Evolutionary conservation across 1,140 invertebrate genomes (phyloP), one percentile per base, ranked within the genome.

Genomic region (Drosophila persimilis): DNA sequence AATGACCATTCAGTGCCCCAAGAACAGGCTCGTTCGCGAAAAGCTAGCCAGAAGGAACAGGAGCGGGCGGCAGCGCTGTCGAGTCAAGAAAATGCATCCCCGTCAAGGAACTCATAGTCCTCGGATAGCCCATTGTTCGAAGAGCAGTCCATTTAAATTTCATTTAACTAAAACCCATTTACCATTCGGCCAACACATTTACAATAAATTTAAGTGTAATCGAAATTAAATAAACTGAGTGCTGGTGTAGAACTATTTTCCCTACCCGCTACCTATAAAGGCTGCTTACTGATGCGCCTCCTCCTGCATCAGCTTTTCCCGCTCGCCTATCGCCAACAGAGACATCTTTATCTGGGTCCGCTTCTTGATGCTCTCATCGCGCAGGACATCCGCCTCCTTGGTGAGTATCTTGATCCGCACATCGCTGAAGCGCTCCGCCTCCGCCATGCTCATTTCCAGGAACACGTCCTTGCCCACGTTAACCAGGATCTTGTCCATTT

Each of bases 321-420:
- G 86, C 72, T 95, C 93, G 50, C 92, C 92, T 17, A 96, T 93
- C 7, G 93, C 93, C 76, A 95, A 92, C 11, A 96, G 91, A 63
- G 96, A 94, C 67, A 97, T 90, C 71, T 97, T 97, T 59, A 97
- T 97, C 79, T 96, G 94, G 7, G 96, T 95, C 74, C 96, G 96
- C 0, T 95, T 95, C 73, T 94, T 93, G 1, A 94, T 92, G 62
- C 95, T 94, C 75, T 95, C 93, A 48, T 94, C 93, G 6, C 93
- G 92, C 13, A 96, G 86, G 74, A 94, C 93, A 20, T 93, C 92
- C 7, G 94, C 93, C 79, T 94, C 93, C n/a, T 90, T 92, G 61
- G 95, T 94, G 9, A 95, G 92, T 0, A 94, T 91, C 67, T 94
- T 94, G 11, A 95, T 93, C 86, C 95, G 94, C 48, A 95, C 93